Evolutionary conservation across 2,888 invertebrate species (phyloP).

Genomic region (Ametastegia equiseti): DNA sequence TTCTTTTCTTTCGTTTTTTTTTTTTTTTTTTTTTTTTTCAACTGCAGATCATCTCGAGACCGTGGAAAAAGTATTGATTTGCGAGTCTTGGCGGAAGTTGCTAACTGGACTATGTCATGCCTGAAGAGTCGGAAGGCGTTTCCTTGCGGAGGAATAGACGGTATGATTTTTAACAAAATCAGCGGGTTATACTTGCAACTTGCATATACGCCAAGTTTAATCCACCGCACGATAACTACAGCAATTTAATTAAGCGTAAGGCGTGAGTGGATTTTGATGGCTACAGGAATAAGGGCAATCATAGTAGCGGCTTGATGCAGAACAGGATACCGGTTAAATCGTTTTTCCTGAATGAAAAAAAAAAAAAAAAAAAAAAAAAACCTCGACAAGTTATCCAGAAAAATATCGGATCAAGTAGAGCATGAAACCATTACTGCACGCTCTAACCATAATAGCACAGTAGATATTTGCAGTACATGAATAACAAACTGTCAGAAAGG

Average conservation of each 20-base stretch:
- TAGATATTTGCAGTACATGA: constrained; percentile 36
- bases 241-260: constrained; percentile 42
- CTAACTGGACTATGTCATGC: constrained; percentile 2
- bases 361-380: no score
- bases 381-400: constrained; percentile 27
- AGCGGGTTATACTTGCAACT: no score
- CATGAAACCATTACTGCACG: constrained; percentile 47
- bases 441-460: constrained; percentile 21
- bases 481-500: constrained; percentile 45
- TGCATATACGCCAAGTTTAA: constrained; percentile 12
- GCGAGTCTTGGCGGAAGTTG: background rate
- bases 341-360: constrained; percentile 19
- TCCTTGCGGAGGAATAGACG: background rate
- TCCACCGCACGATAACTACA: constrained; percentile 17
- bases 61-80: background rate
- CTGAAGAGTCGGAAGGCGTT: background rate
- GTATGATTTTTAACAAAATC: constrained; percentile 2
- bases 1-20: no score
- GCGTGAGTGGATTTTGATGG: constrained; percentile 28
- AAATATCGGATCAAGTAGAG: constrained; percentile 46
- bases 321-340: constrained; percentile 23
- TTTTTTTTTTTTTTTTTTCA: background rate
- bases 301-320: background rate
- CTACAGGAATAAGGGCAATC: constrained; percentile 31
- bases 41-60: background rate